These are phyloP conservation scores for Cheilosia variabilis DNA, from an alignment of 2,888 invertebrate genomes.

Conservation along the genomic window DNA sequence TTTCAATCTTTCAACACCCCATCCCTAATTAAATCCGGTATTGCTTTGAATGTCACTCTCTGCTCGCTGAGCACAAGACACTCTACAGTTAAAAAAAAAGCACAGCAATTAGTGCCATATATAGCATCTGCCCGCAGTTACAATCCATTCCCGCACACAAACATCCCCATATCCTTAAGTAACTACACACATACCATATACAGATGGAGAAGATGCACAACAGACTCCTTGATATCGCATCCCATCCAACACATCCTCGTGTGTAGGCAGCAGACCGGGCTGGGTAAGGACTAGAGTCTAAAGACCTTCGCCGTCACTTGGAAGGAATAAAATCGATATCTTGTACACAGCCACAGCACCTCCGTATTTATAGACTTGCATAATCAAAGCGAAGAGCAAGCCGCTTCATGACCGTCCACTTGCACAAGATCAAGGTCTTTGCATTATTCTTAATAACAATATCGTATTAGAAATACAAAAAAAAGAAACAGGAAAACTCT, in stretches of 20 bases:
- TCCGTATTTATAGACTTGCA: conserved; percentile 16
- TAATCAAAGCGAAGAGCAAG: conserved; percentile 22
- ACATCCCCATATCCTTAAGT: too few species aligned
- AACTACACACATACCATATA: too few species aligned
- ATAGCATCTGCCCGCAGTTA: too few species aligned
- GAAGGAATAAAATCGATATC: conserved; percentile 24
- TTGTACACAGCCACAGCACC: background rate
- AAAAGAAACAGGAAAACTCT: background rate
- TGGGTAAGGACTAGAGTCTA: background rate
- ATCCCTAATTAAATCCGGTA: conserved; percentile 28
- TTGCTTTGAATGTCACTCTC: conserved; percentile 20
- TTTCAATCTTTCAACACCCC: conserved; percentile 4
- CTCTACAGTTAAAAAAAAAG: background rate
- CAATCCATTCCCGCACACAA: too few species aligned
- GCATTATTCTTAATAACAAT: conserved; percentile 27
- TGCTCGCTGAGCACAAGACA: conserved; percentile 1
- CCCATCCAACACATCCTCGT: too few species aligned
- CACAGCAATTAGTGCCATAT: too few species aligned
- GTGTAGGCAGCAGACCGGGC: background rate
- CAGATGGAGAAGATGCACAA: background rate
- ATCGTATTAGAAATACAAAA: conserved; percentile 9
- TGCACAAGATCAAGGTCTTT: conserved; percentile 46
- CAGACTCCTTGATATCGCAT: background rate
- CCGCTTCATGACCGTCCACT: conserved; percentile 15
- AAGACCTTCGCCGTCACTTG: background rate